A percentile compares a stretch with the other conserved stretches of the same genome.
phyloP scores from a whole-genome alignment of 92 coral and sea anemone genomes.

The Epizoanthus fatuus region DNA sequence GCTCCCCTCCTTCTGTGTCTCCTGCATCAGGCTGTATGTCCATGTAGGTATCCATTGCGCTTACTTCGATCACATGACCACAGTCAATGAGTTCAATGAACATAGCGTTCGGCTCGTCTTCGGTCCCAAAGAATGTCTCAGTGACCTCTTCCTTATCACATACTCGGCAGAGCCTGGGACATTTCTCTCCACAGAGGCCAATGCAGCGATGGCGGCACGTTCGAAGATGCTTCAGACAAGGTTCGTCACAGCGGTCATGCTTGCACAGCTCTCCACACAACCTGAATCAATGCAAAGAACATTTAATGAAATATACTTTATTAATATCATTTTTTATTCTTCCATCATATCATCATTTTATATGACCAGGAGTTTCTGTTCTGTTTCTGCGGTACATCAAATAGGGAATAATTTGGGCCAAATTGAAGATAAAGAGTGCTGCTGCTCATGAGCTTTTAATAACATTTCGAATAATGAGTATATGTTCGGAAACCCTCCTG shows the following conservation, averaged over 20 bases:
- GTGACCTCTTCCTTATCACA: constrained; percentile 85
- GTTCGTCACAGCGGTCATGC: constrained; percentile 80
- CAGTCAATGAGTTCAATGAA: constrained; percentile 89
- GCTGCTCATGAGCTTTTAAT: too few species aligned
- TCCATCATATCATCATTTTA: too few species aligned
- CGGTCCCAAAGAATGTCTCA: constrained; percentile 85
- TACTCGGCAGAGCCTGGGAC: constrained; percentile 85
- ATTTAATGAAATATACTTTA: background rate
- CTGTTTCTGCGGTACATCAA: too few species aligned
- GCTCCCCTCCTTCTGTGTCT: constrained; percentile 2
- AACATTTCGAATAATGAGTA: too few species aligned
- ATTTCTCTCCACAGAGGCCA: constrained; percentile 95
- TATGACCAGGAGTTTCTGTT: too few species aligned
- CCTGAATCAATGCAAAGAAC: background rate
- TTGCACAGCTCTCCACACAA: constrained; percentile 85
- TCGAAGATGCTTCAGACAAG: constrained; percentile 67
- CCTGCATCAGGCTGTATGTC: constrained; percentile 41
- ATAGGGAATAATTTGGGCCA: too few species aligned
- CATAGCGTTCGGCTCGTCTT: constrained; percentile 76
- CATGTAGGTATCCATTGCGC: constrained; percentile 87
- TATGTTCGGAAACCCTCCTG: too few species aligned
- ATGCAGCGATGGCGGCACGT: constrained; percentile 80
- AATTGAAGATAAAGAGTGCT: too few species aligned
- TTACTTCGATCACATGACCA: constrained; percentile 87
- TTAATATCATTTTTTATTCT: background rate